phyloP scores from a whole-genome alignment of 2,888 invertebrate genomes.

The Torymus tubicola region DNA sequence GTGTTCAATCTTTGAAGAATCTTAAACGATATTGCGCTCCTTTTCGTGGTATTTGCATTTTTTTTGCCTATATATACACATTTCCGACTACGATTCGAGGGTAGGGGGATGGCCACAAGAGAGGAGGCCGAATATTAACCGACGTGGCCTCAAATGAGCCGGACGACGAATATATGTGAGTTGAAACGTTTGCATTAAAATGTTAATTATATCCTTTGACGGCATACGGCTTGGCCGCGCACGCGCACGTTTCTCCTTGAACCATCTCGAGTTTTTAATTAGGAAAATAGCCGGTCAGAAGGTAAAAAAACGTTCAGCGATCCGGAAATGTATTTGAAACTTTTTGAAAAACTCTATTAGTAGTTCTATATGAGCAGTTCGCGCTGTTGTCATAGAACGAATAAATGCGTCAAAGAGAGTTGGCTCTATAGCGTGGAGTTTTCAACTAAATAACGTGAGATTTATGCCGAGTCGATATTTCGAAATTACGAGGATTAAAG shows the following conservation, averaged over 20 bases:
- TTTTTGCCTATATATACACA: too few species aligned
- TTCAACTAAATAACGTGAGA: too few species aligned
- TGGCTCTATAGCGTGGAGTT: too few species aligned
- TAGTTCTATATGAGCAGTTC: too few species aligned
- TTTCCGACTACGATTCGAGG: too few species aligned
- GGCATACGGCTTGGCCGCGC: background rate
- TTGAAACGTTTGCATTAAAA: constrained; percentile 14
- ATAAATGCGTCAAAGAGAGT: too few species aligned
- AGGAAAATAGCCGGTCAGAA: constrained; percentile 3
- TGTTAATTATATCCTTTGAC: constrained; percentile 43
- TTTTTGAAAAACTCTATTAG: too few species aligned
- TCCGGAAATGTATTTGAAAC: too few species aligned
- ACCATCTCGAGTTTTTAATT: constrained; percentile 30
- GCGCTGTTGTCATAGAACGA: too few species aligned
- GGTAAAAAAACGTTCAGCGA: too few species aligned
- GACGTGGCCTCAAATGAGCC: background rate
- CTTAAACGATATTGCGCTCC: background rate
- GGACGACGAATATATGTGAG: background rate
- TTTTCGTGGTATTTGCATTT: background rate
- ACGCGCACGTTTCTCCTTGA: background rate
- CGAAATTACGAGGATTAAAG: constrained; percentile 13
- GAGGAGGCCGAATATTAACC: background rate
- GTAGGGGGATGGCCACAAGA: background rate
- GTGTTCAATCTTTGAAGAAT: constrained; percentile 46
- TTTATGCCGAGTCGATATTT: background rate